These are phyloP conservation scores for Synergus japonicus DNA, from an alignment of 2,888 invertebrate species.

Conservation along the genomic window DNA sequence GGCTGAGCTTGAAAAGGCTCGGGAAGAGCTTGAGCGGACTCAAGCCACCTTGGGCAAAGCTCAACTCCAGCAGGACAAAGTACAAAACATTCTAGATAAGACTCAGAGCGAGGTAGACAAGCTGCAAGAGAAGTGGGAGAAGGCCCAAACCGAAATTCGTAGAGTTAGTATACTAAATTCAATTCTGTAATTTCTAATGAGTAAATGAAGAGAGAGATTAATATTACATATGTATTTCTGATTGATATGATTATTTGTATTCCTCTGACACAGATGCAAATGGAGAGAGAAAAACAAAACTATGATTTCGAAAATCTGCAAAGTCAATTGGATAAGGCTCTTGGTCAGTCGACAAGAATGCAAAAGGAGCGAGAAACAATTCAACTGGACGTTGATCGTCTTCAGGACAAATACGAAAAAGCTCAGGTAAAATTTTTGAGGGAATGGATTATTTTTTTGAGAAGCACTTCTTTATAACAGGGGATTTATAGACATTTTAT, in stretches of 20 bases:
- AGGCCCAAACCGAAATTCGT: slow-evolving; percentile 88
- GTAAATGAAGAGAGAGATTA: neutral
- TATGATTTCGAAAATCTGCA: slow-evolving; percentile 95
- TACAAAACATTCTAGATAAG: slow-evolving; percentile 92
- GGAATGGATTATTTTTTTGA: slow-evolving; percentile 10
- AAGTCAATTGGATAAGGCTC: slow-evolving; percentile 93
- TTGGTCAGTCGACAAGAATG: slow-evolving; percentile 90
- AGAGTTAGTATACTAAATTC: slow-evolving; percentile 81
- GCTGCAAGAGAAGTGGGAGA: slow-evolving; percentile 92
- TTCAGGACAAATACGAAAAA: slow-evolving; percentile 93
- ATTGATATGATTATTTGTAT: neutral
- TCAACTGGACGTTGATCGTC: slow-evolving; percentile 90
- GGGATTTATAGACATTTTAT: neutral
- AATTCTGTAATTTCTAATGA: neutral
- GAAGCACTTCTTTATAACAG: neutral
- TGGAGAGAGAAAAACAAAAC: slow-evolving; percentile 93
- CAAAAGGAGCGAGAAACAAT: slow-evolving; percentile 94
- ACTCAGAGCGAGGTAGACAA: slow-evolving; percentile 95
- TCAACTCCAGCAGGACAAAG: slow-evolving; percentile 93
- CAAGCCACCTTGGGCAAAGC: slow-evolving; percentile 94
- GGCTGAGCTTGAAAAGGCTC: slow-evolving; percentile 90
- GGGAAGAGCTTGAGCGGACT: slow-evolving; percentile 92
- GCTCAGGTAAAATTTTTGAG: slow-evolving; percentile 83
- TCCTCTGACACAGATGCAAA: slow-evolving; percentile 82
- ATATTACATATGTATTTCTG: neutral